phyloP scores from a whole-genome alignment of 2,888 invertebrate genomes.

The Caenorhabditis panamensis region DNA sequence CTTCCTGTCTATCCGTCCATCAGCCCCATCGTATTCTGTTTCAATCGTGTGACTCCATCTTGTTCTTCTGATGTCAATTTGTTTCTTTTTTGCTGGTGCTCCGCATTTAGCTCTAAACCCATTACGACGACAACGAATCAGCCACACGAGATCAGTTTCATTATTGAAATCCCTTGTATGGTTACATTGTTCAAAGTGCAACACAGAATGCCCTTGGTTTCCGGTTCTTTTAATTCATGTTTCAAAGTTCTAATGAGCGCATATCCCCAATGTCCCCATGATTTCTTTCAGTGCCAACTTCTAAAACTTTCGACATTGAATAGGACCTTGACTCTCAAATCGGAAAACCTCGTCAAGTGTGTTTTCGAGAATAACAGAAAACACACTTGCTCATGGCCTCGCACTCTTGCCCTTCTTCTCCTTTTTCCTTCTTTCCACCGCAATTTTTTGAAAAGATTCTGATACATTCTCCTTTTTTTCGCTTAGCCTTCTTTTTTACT shows the following conservation, averaged over 20 bases:
- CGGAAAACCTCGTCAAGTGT: constrained; percentile 38
- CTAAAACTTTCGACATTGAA: background rate
- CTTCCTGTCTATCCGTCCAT: constrained; percentile 50
- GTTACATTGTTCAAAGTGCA: no score
- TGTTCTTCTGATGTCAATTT: constrained; percentile 25
- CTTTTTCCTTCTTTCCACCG: constrained; percentile 23
- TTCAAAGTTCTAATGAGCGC: no score
- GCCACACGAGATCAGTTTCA: no score
- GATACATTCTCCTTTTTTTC: constrained; percentile 15
- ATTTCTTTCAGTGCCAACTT: no score
- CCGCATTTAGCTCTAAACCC: background rate
- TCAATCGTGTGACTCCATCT: constrained; percentile 35
- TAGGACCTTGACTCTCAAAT: constrained; percentile 33
- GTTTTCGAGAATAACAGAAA: constrained; percentile 26
- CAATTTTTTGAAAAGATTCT: constrained; percentile 22
- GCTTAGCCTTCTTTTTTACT: background rate
- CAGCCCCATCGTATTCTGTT: constrained; percentile 52
- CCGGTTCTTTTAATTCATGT: no score
- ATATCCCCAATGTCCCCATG: no score
- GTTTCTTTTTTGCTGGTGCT: constrained; percentile 10
- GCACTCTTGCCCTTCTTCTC: constrained; percentile 20
- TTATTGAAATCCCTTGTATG: no score
- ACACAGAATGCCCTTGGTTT: no score
- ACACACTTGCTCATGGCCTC: constrained; percentile 15
- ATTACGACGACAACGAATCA: no score